Base-by-base conservation (phyloP, 2,888 invertebrate genomes). In the Amphiduros pacificus region DNA sequence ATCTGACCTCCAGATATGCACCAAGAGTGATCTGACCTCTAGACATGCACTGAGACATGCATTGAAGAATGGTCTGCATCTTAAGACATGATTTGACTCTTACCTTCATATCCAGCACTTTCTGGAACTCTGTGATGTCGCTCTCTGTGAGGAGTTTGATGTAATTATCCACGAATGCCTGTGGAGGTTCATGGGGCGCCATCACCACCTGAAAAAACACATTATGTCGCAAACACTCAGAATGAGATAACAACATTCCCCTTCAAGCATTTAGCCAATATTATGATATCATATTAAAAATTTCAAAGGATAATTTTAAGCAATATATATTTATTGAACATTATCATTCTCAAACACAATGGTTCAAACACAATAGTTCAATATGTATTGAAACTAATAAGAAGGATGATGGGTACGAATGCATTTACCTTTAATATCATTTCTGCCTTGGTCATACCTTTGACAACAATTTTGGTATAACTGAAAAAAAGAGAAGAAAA, bases 391-490 rank as follows among this genome's bases (percentile, higher is more conserved):
- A n/a, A n/a, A n/a, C n/a, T n/a, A n/a, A n/a, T n/a, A n/a, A n/a
- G n/a, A n/a, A n/a, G n/a, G n/a, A n/a, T n/a, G n/a, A n/a, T n/a
- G n/a, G n/a, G n/a, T n/a, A n/a, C n/a, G n/a, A n/a, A n/a, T n/a
- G n/a, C n/a, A n/a, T n/a, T n/a, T n/a, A n/a, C n/a, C 85, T 99
- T 99, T n/a, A 99, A 85, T 41, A 99, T 92, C 94, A 98, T 96
- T 83, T 99, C 99, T 0, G 97, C 97, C 77, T 93, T 93, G 0
- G 93, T 94, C 95, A 99, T 97, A 36, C 96, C 87, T 84, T 90
- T 90, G 0, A 91, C 88, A 0, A 93, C 92, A 29, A 89, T 87
- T 80, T 88, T 86, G 2, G 87, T 87, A 72, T 85, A 88, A 70
- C 86, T 85, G 71, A 65, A 74, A 74, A 17, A 27, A 20, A 48